These are phyloP conservation scores for Phaedon cochleariae DNA, from an alignment of 2,888 invertebrate species.

Conservation along the genomic window DNA sequence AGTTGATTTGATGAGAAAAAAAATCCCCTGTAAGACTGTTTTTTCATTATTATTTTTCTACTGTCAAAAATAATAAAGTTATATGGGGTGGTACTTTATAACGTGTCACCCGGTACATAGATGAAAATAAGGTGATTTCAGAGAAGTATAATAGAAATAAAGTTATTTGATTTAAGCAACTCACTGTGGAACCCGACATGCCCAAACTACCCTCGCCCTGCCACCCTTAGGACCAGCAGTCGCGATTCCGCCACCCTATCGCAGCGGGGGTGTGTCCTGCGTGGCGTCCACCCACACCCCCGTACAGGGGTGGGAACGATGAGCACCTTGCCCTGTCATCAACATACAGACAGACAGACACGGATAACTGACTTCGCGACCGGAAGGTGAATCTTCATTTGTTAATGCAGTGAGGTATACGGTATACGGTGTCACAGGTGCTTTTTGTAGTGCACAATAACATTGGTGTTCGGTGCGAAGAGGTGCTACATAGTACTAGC, in stretches of 20 bases:
- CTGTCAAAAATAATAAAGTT: too few species aligned
- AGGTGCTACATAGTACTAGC: too few species aligned
- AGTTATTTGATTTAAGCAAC: too few species aligned
- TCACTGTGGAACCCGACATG: too few species aligned
- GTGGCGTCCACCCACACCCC: constrained; percentile 52
- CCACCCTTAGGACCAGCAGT: background rate
- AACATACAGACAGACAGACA: constrained; percentile 11
- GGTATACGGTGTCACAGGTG: background rate
- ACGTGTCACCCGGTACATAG: too few species aligned
- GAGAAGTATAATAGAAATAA: too few species aligned
- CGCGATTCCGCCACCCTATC: background rate
- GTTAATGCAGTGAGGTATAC: constrained; percentile 13
- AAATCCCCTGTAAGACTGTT: too few species aligned
- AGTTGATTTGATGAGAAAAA: too few species aligned
- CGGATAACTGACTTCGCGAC: constrained; percentile 53
- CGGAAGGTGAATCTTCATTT: constrained; percentile 51
- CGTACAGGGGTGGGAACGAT: constrained; percentile 54
- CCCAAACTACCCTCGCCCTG: background rate
- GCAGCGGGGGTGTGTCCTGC: constrained; percentile 55
- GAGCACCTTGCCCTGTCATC: constrained; percentile 44
- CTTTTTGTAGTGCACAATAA: background rate
- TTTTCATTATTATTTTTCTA: too few species aligned
- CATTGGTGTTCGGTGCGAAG: background rate
- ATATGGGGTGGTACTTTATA: too few species aligned
- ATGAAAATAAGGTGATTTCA: too few species aligned